Base-by-base conservation (phyloP, 2,797 vertebrate species). In the Meda fulgida region DNA sequence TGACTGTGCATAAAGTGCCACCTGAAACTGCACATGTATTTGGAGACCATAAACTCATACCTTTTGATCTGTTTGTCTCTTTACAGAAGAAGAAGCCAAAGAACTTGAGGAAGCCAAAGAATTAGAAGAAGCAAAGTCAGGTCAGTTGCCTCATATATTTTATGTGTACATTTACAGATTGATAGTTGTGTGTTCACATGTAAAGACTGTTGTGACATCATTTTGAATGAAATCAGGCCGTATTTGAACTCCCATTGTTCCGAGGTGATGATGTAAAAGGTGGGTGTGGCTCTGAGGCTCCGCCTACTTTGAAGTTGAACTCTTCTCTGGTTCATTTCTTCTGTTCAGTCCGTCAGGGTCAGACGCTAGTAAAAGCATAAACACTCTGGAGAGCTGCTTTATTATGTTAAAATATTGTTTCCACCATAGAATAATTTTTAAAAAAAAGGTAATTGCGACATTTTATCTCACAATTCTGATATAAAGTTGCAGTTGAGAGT, bases 51-150 rank as follows among this genome's bases (percentile, higher is more conserved):
- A 69, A 76, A 31, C 91, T 91, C 78, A 43, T 53, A 60, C 40
- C 46, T 23, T 36, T 34, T 69, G 9, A 29, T 55, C 18, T 48
- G 13, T 82, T 38, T 43, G 58, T 80, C 36, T 77, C n/a, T 81
- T 87, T 88, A 88, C 93, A 98, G 97, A 95, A 77, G 93, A 94
- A 1, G 97, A 98, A 93, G 97, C 96, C 89, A 97, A 95, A 89
- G 96, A 96, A 38, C 95, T 95, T 66, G 96, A 98, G 55, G 96
- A 96, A 89, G 85, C 89, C 73, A 89, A 88, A 82, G 87, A 87
- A 84, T 80, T 84, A 66, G 96, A 96, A 80, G 96, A 95, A 90
- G 93, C 95, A 92, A 97, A 97, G 92, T 96, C 97, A 91, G 97
- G 97, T 98, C 88, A 93, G 97, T 86, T 69, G 81, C 40, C 16